Conservation (phyloP, 2,113 vertebrate species). For the Capreolus pygargus region DNA sequence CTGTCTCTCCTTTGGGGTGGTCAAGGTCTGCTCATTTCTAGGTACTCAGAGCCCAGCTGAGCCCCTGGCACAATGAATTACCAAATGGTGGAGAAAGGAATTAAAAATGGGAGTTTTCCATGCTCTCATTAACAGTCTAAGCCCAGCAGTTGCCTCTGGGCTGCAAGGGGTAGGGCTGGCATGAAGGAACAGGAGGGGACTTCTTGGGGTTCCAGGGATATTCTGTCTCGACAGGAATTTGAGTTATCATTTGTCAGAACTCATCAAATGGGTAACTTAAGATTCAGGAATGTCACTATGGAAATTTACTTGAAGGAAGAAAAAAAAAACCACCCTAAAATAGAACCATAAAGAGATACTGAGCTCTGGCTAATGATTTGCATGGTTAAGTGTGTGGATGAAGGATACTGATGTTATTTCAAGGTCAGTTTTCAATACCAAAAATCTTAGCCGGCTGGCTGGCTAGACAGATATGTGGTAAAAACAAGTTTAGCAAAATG, state of each 20-base stretch:
- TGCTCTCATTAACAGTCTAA: too few relatives aligned
- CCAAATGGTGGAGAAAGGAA: neutral
- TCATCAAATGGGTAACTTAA: neutral
- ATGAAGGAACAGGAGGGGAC: neutral
- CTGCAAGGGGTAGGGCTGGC: too few relatives aligned
- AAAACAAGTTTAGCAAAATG: neutral
- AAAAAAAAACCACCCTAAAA: neutral
- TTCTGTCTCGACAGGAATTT: neutral
- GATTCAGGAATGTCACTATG: neutral
- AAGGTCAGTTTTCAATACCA: neutral
- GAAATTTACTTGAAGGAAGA: neutral
- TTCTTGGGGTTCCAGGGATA: neutral
- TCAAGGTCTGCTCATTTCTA: neutral
- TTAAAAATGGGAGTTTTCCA: neutral
- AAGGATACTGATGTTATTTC: neutral
- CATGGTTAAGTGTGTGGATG: fast-evolving
- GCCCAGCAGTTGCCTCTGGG: neutral
- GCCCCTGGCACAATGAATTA: neutral
- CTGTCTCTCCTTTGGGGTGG: neutral
- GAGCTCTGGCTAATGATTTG: neutral
- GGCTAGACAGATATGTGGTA: neutral
- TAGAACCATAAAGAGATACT: neutral
- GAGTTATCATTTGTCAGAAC: neutral
- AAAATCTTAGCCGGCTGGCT: neutral
- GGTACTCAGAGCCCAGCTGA: neutral